A percentile compares a stretch with the other conserved stretches of the same genome.
Conservation (phyloP, 2,113 vertebrate genomes). For the Oreochromis aureus region DNA sequence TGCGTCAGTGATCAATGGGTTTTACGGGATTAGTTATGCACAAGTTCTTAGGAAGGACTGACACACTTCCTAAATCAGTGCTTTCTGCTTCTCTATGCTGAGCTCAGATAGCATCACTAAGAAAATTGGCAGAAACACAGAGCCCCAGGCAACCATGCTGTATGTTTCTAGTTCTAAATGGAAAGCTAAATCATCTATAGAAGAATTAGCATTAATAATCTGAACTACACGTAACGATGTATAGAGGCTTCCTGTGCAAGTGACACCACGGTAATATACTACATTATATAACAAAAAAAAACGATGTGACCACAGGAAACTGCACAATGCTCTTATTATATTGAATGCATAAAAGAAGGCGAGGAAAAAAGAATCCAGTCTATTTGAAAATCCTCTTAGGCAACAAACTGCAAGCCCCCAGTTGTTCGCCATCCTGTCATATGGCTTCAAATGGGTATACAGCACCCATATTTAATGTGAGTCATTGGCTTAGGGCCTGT, state of each 20-base stretch:
- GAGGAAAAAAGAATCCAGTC: neutral
- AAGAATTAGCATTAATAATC: conserved; percentile 39
- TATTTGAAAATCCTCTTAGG: conserved; percentile 47
- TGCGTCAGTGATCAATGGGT: conserved; percentile 33
- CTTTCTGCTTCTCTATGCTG: neutral
- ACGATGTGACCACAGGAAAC: neutral
- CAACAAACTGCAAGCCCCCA: neutral
- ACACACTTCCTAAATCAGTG: conserved; percentile 36
- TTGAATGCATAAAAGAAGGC: neutral
- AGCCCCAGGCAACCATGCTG: neutral
- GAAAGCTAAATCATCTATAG: conserved; percentile 29
- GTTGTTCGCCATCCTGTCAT: conserved; percentile 27
- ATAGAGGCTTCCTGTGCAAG: neutral
- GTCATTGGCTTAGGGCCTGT: conserved; percentile 55
- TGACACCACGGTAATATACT: neutral
- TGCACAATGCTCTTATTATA: conserved; percentile 1
- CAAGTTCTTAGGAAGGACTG: conserved; percentile 14
- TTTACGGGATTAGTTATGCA: conserved; percentile 42
- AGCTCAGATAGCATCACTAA: neutral
- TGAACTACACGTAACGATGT: conserved; percentile 7
- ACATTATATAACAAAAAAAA: conserved; percentile 23
- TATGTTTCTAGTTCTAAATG: conserved; percentile 6
- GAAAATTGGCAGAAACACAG: conserved; percentile 20
- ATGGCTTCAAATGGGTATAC: conserved; percentile 24
- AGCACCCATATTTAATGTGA: conserved; percentile 52